Evolutionary conservation across 2,113 vertebrate species (phyloP).

Genomic region (Rhegmatorhina hoffmannsi): DNA sequence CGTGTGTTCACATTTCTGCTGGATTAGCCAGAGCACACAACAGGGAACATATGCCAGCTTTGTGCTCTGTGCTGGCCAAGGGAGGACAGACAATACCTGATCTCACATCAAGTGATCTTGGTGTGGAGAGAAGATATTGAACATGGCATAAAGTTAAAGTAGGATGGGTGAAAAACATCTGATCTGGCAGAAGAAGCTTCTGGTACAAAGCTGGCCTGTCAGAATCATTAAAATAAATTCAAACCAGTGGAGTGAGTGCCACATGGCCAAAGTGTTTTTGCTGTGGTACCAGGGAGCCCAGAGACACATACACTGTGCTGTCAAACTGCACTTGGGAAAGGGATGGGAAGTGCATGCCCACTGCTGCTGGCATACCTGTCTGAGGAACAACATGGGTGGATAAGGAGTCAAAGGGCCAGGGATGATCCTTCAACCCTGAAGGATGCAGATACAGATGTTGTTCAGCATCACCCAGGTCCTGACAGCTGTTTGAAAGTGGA

Average conservation of each 20-base stretch:
- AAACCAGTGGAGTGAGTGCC: not conserved
- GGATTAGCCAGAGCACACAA: not conserved
- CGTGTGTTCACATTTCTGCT: not conserved
- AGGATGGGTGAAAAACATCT: conserved; percentile 10
- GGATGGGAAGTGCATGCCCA: accelerated
- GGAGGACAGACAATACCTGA: not conserved
- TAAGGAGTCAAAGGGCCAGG: not conserved
- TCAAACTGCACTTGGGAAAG: not conserved
- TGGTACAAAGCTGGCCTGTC: conserved; percentile 51
- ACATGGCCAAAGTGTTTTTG: not conserved
- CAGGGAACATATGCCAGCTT: not conserved
- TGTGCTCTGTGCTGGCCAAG: not conserved
- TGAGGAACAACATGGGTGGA: not conserved
- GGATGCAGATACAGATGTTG: not conserved
- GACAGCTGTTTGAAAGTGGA: not conserved
- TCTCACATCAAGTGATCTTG: not conserved
- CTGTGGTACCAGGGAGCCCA: not conserved
- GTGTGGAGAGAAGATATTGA: not conserved
- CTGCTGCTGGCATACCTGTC: not conserved
- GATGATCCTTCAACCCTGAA: not conserved
- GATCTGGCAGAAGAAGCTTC: conserved; percentile 57
- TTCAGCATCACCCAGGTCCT: not conserved
- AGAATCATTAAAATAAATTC: conserved; percentile 34
- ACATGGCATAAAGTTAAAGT: conserved; percentile 47
- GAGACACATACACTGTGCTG: not conserved